Evolutionary conservation across 1,140 invertebrate genomes (phyloP).

Genomic region (Melanaphis sacchari): DNA sequence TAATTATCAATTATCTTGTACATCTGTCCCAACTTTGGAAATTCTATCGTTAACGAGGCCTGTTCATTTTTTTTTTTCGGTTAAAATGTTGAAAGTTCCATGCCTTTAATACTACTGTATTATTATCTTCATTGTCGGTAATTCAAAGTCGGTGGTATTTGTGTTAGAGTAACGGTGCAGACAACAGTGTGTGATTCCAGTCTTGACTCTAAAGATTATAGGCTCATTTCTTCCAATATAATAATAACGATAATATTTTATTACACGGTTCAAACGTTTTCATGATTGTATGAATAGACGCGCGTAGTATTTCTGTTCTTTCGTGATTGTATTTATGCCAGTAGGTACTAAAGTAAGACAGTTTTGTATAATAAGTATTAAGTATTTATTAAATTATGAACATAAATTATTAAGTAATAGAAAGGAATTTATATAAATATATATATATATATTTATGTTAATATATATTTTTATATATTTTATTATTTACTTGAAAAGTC

Average conservation of each 20-base stretch:
- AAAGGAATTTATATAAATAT: too few relatives aligned
- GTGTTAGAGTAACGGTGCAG: constrained; percentile 78
- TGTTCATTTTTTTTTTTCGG: constrained; percentile 67
- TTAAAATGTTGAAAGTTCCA: constrained; percentile 66
- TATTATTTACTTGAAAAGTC: too few relatives aligned
- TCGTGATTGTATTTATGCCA: too few relatives aligned
- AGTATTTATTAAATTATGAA: too few relatives aligned
- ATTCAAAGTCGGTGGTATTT: constrained; percentile 84
- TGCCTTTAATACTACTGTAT: constrained; percentile 74
- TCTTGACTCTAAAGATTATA: constrained; percentile 64
- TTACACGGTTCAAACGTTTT: too few relatives aligned
- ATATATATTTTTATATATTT: too few relatives aligned
- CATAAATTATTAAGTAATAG: too few relatives aligned
- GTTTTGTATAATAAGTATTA: too few relatives aligned
- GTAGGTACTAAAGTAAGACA: too few relatives aligned
- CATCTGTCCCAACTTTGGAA: constrained; percentile 75
- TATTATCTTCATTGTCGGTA: constrained; percentile 91
- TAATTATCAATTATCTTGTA: constrained; percentile 76
- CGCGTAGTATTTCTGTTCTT: too few relatives aligned
- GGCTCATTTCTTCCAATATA: constrained; percentile 67
- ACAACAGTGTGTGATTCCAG: constrained; percentile 79
- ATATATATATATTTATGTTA: too few relatives aligned
- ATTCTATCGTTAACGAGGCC: constrained; percentile 69
- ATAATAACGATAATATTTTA: not conserved
- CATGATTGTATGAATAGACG: too few relatives aligned